These are phyloP conservation scores for Semnornis frantzii DNA, from an alignment of 2,113 vertebrate genomes.

Conservation along the genomic window DNA sequence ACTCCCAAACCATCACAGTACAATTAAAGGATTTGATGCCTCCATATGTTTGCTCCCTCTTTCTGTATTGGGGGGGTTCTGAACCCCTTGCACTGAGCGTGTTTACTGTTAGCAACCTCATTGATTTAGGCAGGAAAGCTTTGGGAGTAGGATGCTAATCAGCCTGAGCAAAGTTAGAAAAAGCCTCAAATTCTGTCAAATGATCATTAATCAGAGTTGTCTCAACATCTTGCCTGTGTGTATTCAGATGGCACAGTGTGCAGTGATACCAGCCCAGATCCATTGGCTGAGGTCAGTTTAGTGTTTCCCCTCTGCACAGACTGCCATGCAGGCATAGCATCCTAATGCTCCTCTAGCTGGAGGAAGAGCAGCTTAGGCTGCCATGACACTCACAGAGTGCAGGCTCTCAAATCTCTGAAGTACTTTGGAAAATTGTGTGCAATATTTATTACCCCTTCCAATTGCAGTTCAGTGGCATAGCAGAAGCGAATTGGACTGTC, in stretches of 20 bases:
- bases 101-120: background rate
- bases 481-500: conserved; percentile 40
- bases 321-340: background rate
- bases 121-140: background rate
- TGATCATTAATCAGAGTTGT: background rate
- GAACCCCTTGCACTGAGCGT: background rate
- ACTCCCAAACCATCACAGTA: too few species aligned
- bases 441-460: conserved; percentile 63
- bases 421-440: conserved; percentile 61
- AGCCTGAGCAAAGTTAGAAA: background rate
- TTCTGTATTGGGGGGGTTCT: background rate
- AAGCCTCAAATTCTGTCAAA: background rate
- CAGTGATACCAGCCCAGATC: background rate
- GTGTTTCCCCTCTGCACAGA: background rate
- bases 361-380: conserved; percentile 19
- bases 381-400: background rate
- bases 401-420: conserved; percentile 58
- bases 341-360: background rate
- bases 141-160: background rate
- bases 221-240: background rate
- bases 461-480: conserved; percentile 48
- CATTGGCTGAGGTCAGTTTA: background rate
- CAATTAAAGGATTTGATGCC: background rate
- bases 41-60: background rate
- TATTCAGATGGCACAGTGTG: background rate